Conservation (phyloP, 1,140 invertebrate genomes). For the Prorops nasuta region DNA sequence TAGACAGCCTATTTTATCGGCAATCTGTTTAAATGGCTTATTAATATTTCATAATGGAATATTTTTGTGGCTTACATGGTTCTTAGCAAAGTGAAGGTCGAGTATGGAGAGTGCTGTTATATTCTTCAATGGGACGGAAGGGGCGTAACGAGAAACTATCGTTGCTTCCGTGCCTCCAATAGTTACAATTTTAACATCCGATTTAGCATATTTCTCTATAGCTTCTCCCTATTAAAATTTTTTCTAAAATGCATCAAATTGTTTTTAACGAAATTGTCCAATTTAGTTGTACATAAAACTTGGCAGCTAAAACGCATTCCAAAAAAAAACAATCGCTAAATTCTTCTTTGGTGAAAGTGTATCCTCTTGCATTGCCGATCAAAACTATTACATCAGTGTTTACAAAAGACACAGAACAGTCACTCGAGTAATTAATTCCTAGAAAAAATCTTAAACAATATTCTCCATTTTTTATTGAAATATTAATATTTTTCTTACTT, state of each 20-base stretch:
- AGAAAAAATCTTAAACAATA: not conserved
- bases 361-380: constrained; percentile 19
- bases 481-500: not conserved
- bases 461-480: not conserved
- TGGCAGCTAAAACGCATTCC: constrained; percentile 6
- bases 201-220: constrained; percentile 23
- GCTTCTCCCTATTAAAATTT: constrained; percentile 22
- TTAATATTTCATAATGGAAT: not conserved
- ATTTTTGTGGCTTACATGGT: too few relatives aligned
- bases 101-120: constrained; percentile 15
- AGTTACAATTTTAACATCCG: constrained; percentile 16
- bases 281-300: too few relatives aligned
- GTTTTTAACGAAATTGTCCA: too few relatives aligned
- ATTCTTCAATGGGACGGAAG: constrained; percentile 16
- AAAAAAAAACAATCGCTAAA: constrained; percentile 14
- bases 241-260: too few relatives aligned
- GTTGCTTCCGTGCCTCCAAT: constrained; percentile 14
- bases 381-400: constrained; percentile 19
- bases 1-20: constrained; percentile 1
- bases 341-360: constrained; percentile 9
- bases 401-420: constrained; percentile 11
- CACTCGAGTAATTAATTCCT: constrained; percentile 13
- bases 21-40: constrained; percentile 12
- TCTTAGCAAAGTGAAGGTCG: too few relatives aligned
- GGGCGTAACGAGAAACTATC: constrained; percentile 17